These are phyloP conservation scores for Drosophila baimaii DNA, from an alignment of 1,140 invertebrate species.

Conservation along the genomic window DNA sequence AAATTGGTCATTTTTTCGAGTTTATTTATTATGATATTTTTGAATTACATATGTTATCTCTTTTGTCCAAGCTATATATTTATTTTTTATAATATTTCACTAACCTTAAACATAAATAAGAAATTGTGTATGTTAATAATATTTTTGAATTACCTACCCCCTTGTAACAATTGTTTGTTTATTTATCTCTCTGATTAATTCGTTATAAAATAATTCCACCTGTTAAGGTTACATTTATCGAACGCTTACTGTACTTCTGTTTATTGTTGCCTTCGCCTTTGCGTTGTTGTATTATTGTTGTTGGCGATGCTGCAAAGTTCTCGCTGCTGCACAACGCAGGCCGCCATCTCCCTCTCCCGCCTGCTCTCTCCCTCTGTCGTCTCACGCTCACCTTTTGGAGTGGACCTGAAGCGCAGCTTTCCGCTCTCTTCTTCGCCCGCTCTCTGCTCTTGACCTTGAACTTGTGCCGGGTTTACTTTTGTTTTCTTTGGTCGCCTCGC, in stretches of 20 bases:
- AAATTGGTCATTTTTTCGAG: too few relatives aligned
- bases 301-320: conserved; percentile 42
- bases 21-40: too few relatives aligned
- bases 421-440: conserved; percentile 20
- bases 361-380: not conserved
- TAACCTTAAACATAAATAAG: too few relatives aligned
- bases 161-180: too few relatives aligned
- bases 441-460: conserved; percentile 80
- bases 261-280: conserved; percentile 17
- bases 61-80: too few relatives aligned
- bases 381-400: conserved; percentile 41
- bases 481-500: conserved; percentile 71
- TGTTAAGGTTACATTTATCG: too few relatives aligned
- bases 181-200: not conserved
- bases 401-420: conserved; percentile 61
- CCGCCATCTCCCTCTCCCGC: not conserved
- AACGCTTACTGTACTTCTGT: not conserved
- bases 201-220: not conserved
- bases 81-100: too few relatives aligned
- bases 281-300: conserved; percentile 17
- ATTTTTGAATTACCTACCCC: too few relatives aligned
- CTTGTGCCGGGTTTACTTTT: conserved; percentile 80
- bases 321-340: conserved; percentile 57
- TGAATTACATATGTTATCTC: too few relatives aligned
- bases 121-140: too few relatives aligned